Evolutionary conservation across 2,113 vertebrate genomes (phyloP).

Genomic region (Nansenia antarctica): DNA sequence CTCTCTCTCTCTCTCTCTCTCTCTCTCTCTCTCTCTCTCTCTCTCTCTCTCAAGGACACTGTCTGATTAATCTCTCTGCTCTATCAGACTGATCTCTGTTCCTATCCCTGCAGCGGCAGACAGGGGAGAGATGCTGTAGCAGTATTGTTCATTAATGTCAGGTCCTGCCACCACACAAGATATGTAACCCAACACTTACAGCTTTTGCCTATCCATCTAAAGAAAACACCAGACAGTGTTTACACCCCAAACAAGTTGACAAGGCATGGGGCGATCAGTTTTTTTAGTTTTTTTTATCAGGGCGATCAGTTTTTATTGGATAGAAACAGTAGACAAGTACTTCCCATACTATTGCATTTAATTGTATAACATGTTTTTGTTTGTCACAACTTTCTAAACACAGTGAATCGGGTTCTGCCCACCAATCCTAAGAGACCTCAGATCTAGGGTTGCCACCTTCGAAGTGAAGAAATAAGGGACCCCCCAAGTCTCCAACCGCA

Average conservation of each 20-base stretch:
- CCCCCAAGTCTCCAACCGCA: background rate
- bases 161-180: background rate
- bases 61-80: background rate
- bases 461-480: no score
- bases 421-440: background rate
- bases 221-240: no score
- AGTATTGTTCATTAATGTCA: background rate
- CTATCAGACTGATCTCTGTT: background rate
- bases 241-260: background rate
- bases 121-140: background rate
- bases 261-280: background rate
- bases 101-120: background rate
- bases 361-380: background rate
- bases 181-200: no score
- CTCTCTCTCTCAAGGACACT: background rate
- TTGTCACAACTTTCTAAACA: background rate
- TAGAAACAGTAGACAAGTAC: no score
- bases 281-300: no score
- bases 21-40: no score
- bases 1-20: no score
- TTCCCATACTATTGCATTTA: no score
- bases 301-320: no score
- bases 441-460: no score
- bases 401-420: background rate
- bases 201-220: no score